These are phyloP conservation scores for Drosophila asahinai DNA, from an alignment of 1,140 invertebrate species.

Conservation along the genomic window DNA sequence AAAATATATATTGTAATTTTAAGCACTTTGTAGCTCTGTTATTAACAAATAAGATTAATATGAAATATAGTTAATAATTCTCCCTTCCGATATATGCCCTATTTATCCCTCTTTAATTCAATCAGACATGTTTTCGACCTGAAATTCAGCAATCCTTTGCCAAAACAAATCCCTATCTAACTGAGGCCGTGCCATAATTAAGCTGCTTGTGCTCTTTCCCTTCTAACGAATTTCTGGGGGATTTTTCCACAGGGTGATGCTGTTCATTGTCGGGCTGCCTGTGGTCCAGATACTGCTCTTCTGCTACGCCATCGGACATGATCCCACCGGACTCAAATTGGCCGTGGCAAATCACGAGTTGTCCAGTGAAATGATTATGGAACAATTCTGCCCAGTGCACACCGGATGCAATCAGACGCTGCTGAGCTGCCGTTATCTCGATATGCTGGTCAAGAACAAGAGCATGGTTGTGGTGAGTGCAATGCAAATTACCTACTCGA, in stretches of 20 bases:
- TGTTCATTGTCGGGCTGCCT: constrained; percentile 96
- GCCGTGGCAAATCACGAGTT: constrained; percentile 95
- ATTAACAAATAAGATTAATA: too few relatives aligned
- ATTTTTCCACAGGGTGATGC: constrained; percentile 89
- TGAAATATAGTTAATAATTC: too few relatives aligned
- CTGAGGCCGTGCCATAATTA: not conserved
- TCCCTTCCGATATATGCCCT: too few relatives aligned
- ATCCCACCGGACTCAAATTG: constrained; percentile 93
- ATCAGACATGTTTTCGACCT: too few relatives aligned
- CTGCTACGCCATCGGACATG: constrained; percentile 96
- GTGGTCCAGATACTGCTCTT: constrained; percentile 97
- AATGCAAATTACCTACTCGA: constrained; percentile 74
- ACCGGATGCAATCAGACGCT: constrained; percentile 88
- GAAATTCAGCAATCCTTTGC: not conserved
- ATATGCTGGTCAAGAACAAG: constrained; percentile 88
- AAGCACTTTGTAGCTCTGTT: too few relatives aligned
- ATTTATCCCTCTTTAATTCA: too few relatives aligned
- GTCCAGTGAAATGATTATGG: constrained; percentile 86
- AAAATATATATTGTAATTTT: too few relatives aligned
- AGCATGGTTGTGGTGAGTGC: constrained; percentile 87
- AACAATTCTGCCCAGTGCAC: constrained; percentile 86
- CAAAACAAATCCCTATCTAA: not conserved
- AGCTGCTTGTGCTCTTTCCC: not conserved
- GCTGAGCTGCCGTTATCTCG: constrained; percentile 92
- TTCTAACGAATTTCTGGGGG: not conserved